These are phyloP conservation scores for Drosophila teissieri DNA, from an alignment of 1,140 invertebrate species.

Conservation along the genomic window DNA sequence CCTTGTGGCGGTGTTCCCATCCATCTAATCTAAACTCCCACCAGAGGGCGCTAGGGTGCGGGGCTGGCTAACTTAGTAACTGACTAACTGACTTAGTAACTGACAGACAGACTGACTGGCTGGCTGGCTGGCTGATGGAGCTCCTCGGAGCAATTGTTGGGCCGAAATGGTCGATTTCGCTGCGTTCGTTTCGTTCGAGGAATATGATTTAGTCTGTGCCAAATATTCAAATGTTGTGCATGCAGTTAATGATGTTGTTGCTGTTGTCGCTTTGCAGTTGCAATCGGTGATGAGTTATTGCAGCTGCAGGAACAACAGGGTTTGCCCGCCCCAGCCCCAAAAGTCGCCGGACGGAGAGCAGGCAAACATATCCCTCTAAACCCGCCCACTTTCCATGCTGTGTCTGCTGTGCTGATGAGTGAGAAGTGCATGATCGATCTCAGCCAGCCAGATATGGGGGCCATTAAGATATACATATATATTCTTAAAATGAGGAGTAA, in stretches of 20 bases:
- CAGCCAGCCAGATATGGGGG: slow-evolving; percentile 25
- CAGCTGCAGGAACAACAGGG: slow-evolving; percentile 47
- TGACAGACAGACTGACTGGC: slow-evolving; percentile 15
- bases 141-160: slow-evolving; percentile 51
- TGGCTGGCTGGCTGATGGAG: slow-evolving; percentile 44
- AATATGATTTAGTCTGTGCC: slow-evolving; percentile 62
- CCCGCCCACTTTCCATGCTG: slow-evolving; percentile 81
- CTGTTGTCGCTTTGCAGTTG: slow-evolving; percentile 32
- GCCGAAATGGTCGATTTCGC: slow-evolving; percentile 46
- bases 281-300: slow-evolving; percentile 19
- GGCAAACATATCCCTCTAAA: slow-evolving; percentile 83
- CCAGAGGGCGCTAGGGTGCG: slow-evolving; percentile 67
- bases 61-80: slow-evolving; percentile 6
- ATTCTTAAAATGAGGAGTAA: slow-evolving; percentile 30
- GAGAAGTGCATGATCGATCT: slow-evolving; percentile 60
- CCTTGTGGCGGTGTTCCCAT: slow-evolving; percentile 64
- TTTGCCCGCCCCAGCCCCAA: slow-evolving; percentile 57
- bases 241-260: slow-evolving; percentile 53
- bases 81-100: slow-evolving; percentile 5
- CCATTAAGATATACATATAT: neutral
- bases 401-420: slow-evolving; percentile 56
- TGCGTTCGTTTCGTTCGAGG: slow-evolving; percentile 55
- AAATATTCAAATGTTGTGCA: slow-evolving; percentile 42
- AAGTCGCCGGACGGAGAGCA: slow-evolving; percentile 36
- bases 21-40: slow-evolving; percentile 63